Evolutionary conservation across 2,113 vertebrate genomes (phyloP), one percentile per base, ranked within the genome.

Genomic region (Hiodon alosoides): DNA sequence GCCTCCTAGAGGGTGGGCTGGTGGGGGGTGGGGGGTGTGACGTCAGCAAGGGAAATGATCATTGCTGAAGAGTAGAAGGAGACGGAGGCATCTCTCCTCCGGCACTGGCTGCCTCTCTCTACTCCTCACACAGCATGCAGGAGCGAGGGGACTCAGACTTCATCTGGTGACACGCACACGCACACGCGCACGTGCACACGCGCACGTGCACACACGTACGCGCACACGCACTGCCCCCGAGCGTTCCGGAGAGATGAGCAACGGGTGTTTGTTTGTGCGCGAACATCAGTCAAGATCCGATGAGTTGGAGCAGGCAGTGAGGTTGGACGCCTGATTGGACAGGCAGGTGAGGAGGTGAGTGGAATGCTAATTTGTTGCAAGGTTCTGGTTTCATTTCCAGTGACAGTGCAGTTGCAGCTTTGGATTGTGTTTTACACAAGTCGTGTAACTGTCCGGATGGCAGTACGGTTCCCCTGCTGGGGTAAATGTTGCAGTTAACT

Each of bases 21-120:
- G 7, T 11, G 48, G 50, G 11, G 66, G 2, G 46, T 17, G 67
- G 59, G 68, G 73, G 31, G 14, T 13, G 68, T 77, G 77, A 78
- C 80, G 79, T 78, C 59, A 79, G 72, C 55, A 53, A 66, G 87
- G 82, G 85, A 85, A 89, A 80, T 86, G 86, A 86, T 87, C 77
- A 80, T 79, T 87, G 84, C 84, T 85, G 84, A 83, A 79, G 70
- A 82, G 81, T 54, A 51, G 72, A 31, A 80, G 75, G 59, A 69
- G 74, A 47, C 57, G 31, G 79, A 66, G 77, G 50, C 79, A 75
- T 69, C 8, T 57, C 74, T 73, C 75, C 73, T 74, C 78, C 57
- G 76, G 74, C 72, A 61, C 61, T 67, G 67, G 59, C 53, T 70
- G 74, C 14, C 68, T 74, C 71, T 69, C 62, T 55, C 67, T 66